These are phyloP conservation scores for Galerucella nymphaeae DNA, from an alignment of 2,888 invertebrate species.

Conservation along the genomic window DNA sequence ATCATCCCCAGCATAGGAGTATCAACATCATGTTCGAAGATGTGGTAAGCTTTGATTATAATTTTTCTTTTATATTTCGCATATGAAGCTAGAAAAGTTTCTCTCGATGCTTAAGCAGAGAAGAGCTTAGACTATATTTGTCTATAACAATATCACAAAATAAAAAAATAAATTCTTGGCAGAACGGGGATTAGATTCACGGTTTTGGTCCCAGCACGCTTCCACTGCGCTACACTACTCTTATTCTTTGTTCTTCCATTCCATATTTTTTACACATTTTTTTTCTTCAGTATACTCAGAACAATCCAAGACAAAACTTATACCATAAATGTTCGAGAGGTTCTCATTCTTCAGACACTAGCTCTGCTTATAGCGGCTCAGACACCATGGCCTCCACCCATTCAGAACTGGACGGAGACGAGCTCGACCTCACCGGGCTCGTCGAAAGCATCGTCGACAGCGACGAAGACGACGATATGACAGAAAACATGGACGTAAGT, in stretches of 20 bases:
- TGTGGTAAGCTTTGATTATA: too few relatives aligned
- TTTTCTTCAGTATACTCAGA: constrained; percentile 60
- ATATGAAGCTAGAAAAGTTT: too few relatives aligned
- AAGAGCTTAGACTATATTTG: too few relatives aligned
- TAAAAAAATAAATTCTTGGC: too few relatives aligned
- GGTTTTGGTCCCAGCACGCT: too few relatives aligned
- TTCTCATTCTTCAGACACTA: constrained; percentile 92
- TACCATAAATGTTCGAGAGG: constrained; percentile 82
- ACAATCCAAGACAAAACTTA: constrained; percentile 52
- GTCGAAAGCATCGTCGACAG: constrained; percentile 96
- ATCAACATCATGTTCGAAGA: constrained; percentile 63
- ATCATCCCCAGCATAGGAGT: constrained; percentile 60
- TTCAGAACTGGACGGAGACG: constrained; percentile 81
- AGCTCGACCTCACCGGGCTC: constrained; percentile 92
- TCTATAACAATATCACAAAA: too few relatives aligned
- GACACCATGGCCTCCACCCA: constrained; percentile 96
- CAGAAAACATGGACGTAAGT: constrained; percentile 87
- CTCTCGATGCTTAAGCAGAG: too few relatives aligned
- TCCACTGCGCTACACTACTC: too few relatives aligned
- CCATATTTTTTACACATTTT: too few relatives aligned
- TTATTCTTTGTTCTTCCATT: too few relatives aligned
- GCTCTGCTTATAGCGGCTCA: constrained; percentile 95
- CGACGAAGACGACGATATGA: constrained; percentile 94
- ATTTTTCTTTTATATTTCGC: too few relatives aligned
- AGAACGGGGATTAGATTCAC: too few relatives aligned